Evolutionary conservation across 2,888 invertebrate species (phyloP).

Genomic region (Calliopum simillimum): DNA sequence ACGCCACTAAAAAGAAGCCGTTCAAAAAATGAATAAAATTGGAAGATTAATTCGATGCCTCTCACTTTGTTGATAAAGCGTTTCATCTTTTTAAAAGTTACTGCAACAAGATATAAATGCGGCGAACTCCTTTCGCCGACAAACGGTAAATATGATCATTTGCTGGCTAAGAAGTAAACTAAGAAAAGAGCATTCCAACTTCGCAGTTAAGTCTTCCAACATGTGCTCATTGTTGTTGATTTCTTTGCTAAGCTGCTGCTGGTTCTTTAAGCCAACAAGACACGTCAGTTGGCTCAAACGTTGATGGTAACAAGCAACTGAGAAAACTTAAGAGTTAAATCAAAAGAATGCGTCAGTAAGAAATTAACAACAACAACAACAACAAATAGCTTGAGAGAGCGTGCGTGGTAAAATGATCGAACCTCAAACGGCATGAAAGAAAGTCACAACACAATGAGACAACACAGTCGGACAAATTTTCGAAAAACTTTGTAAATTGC

Average conservation of each 20-base stretch:
- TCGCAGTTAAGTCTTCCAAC: not conserved
- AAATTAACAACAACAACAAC: not conserved
- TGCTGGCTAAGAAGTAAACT: not conserved
- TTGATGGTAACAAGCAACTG: not conserved
- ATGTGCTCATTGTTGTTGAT: not conserved
- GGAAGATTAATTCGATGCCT: no score
- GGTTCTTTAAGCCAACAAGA: constrained; percentile 11
- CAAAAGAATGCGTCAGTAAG: not conserved
- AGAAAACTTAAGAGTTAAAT: not conserved
- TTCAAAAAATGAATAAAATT: no score
- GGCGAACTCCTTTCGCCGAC: constrained; percentile 8
- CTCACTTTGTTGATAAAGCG: no score
- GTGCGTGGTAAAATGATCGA: no score
- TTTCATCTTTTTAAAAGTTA: no score
- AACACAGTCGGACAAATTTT: not conserved
- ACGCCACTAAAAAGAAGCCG: no score
- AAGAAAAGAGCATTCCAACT: not conserved
- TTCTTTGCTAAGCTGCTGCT: not conserved
- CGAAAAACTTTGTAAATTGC: not conserved
- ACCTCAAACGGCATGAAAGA: constrained; percentile 41
- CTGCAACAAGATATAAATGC: no score
- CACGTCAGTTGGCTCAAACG: constrained; percentile 17
- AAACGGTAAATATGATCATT: not conserved
- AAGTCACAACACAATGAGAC: not conserved
- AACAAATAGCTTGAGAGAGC: not conserved